A percentile compares a stretch with the other conserved stretches of the same genome.
Evolutionary conservation across 2,113 vertebrate species (phyloP).

Genomic region (Leucopternis melanops): DNA sequence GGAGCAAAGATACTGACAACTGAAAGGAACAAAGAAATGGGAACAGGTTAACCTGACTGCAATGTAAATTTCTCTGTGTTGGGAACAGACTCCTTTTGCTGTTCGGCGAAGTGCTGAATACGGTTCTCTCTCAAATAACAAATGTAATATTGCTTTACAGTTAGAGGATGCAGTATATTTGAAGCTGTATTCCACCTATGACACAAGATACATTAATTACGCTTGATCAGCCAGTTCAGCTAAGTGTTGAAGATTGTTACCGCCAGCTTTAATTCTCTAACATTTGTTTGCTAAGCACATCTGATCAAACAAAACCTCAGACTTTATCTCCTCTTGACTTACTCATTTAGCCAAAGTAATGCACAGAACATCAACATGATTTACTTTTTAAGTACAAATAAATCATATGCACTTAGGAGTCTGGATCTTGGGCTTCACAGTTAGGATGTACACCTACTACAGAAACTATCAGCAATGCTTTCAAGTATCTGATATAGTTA

Average conservation of each 20-base stretch:
- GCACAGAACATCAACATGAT: not conserved
- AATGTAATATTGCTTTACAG: not conserved
- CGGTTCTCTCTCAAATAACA: not conserved
- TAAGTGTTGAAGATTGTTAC: not conserved
- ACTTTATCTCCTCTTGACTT: not conserved
- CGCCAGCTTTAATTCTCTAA: not conserved
- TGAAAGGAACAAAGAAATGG: not conserved
- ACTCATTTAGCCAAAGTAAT: not conserved
- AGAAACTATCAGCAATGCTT: not conserved
- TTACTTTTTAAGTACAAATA: constrained; percentile 7
- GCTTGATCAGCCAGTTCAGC: not conserved
- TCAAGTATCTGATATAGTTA: not conserved
- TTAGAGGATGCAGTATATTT: not conserved
- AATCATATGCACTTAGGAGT: not conserved
- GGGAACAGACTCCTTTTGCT: not conserved
- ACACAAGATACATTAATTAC: not conserved
- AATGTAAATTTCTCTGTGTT: not conserved
- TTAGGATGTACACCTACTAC: not conserved
- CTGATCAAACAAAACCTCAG: constrained; percentile 5
- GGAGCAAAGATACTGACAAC: not conserved
- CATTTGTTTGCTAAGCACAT: not conserved
- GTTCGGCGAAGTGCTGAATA: not conserved
- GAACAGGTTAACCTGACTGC: constrained; percentile 7
- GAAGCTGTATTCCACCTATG: not conserved
- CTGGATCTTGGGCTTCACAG: not conserved